Conservation (phyloP, 1,140 invertebrate species). For the Ceratitis capitata region DNA sequence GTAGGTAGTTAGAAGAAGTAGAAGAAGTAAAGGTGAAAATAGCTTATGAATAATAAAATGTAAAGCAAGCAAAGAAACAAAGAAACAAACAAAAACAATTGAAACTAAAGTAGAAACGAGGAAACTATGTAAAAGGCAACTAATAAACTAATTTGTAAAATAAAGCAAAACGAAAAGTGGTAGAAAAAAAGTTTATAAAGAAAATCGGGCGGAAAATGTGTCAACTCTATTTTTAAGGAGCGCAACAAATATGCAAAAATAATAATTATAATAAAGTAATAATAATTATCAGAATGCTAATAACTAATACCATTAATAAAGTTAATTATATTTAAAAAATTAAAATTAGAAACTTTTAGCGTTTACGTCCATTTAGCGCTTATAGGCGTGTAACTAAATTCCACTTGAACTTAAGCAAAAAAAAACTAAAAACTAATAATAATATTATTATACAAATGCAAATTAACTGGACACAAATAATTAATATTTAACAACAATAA, state of each 20-base stretch:
- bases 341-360: neutral
- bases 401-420: neutral
- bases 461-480: neutral
- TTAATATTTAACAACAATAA: neutral
- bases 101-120: neutral
- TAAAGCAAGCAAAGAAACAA: neutral
- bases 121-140: slow-evolving; percentile 12
- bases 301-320: no score
- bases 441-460: no score
- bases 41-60: neutral
- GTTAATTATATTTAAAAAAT: neutral
- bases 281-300: no score
- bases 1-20: no score
- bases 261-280: neutral
- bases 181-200: neutral
- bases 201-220: neutral
- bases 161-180: neutral
- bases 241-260: neutral
- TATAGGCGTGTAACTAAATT: neutral
- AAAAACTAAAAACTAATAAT: neutral
- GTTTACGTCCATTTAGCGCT: neutral
- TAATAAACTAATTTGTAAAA: slow-evolving; percentile 5
- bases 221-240: slow-evolving; percentile 15
- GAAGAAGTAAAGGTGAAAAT: neutral
- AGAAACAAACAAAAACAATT: neutral